Conservation (phyloP, 2,888 invertebrate species). For the Dicycla oo region DNA sequence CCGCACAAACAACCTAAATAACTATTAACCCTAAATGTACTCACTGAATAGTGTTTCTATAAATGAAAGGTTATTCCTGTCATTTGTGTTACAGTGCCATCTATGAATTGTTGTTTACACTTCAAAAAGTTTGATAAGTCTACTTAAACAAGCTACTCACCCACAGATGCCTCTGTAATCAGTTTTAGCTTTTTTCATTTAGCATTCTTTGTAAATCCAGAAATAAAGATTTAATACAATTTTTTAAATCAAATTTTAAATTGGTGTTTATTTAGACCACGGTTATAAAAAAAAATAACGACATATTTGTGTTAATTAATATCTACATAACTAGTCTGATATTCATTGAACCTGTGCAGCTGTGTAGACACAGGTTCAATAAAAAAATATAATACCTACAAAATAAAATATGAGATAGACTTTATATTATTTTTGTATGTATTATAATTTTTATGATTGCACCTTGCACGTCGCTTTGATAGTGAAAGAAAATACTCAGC, state of each 20-base stretch:
- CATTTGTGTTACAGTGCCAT: constrained; percentile 12
- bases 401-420: too few relatives aligned
- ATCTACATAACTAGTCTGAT: neutral
- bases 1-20: neutral
- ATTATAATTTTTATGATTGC: neutral
- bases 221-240: neutral
- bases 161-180: constrained; percentile 20
- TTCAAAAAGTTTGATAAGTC: neutral
- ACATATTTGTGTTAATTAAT: neutral
- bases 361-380: too few relatives aligned
- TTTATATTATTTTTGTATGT: neutral
- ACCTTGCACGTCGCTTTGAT: constrained; percentile 1
- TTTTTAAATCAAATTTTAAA: neutral
- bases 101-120: neutral
- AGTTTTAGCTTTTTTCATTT: neutral
- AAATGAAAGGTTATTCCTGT: too few relatives aligned
- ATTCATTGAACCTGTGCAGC: neutral
- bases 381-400: too few relatives aligned
- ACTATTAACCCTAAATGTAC: neutral
- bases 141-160: constrained; percentile 7
- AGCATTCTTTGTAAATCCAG: neutral
- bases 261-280: neutral
- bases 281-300: neutral
- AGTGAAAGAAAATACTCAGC: neutral
- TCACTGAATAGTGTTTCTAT: too few relatives aligned